Evolutionary conservation across 2,797 vertebrate species (phyloP).

Genomic region (Poeciliopsis gracilis): DNA sequence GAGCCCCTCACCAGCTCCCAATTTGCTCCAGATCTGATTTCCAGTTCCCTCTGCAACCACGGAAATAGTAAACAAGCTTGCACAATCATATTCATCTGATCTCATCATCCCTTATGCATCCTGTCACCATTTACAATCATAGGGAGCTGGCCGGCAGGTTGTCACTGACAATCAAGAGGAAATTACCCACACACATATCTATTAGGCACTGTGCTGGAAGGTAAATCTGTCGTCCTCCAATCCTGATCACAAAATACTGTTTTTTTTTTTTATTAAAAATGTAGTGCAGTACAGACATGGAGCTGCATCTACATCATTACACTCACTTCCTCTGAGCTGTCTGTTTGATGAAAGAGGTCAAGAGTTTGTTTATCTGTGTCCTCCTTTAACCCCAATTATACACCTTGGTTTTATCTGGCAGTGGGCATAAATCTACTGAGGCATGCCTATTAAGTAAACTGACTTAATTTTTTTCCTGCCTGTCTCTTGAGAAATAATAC

Average conservation of each 20-base stretch:
- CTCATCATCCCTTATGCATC: constrained; percentile 43
- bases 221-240: constrained; percentile 34
- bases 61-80: constrained; percentile 43
- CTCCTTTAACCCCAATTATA: constrained; percentile 1
- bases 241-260: constrained; percentile 17
- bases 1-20: constrained; percentile 13
- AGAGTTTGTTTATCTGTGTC: neutral
- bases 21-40: constrained; percentile 41
- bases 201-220: constrained; percentile 20
- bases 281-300: neutral
- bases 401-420: constrained; percentile 1
- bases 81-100: constrained; percentile 57
- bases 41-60: constrained; percentile 27
- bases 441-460: constrained; percentile 2
- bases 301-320: neutral
- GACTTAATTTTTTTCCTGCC: neutral
- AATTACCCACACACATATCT: constrained; percentile 48
- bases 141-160: constrained; percentile 34
- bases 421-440: neutral
- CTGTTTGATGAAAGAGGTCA: constrained; percentile 12
- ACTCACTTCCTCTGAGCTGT: constrained; percentile 10
- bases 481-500: neutral
- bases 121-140: constrained; percentile 45
- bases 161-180: constrained; percentile 49
- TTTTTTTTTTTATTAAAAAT: constrained; percentile 8